These are phyloP conservation scores for Pholis gunnellus DNA, from an alignment of 2,113 vertebrate genomes.

Conservation along the genomic window DNA sequence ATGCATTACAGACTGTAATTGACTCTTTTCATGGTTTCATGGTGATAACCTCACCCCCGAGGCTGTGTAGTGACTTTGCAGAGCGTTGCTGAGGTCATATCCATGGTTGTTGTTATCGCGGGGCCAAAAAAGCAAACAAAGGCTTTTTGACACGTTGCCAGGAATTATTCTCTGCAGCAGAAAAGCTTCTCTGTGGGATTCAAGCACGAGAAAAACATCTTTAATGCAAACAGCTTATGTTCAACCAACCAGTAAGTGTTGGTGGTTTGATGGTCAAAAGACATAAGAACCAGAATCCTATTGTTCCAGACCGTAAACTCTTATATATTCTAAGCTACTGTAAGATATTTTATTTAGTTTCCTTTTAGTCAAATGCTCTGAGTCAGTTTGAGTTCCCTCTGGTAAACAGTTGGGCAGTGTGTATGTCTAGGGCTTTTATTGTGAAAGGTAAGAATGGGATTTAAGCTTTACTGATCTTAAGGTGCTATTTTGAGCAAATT, in stretches of 20 bases:
- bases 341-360: no score
- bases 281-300: no score
- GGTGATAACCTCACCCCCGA: conserved; percentile 39
- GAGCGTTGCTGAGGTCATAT: conserved; percentile 66
- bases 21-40: no score
- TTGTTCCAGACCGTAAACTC: no score
- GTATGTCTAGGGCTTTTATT: background rate
- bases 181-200: conserved; percentile 26
- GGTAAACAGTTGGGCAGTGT: no score
- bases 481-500: background rate
- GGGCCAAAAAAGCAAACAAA: conserved; percentile 70
- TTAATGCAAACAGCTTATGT: no score
- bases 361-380: no score
- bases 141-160: conserved; percentile 53
- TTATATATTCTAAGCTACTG: no score
- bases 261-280: no score
- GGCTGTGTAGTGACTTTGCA: conserved; percentile 43
- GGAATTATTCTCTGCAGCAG: conserved; percentile 47
- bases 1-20: conserved; percentile 8
- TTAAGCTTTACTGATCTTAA: background rate
- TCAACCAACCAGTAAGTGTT: no score
- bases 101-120: conserved; percentile 70
- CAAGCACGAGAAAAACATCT: background rate
- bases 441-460: background rate
- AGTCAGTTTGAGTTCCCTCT: no score